These are phyloP conservation scores for Eurois occulta DNA, from an alignment of 2,888 invertebrate genomes.

Conservation along the genomic window DNA sequence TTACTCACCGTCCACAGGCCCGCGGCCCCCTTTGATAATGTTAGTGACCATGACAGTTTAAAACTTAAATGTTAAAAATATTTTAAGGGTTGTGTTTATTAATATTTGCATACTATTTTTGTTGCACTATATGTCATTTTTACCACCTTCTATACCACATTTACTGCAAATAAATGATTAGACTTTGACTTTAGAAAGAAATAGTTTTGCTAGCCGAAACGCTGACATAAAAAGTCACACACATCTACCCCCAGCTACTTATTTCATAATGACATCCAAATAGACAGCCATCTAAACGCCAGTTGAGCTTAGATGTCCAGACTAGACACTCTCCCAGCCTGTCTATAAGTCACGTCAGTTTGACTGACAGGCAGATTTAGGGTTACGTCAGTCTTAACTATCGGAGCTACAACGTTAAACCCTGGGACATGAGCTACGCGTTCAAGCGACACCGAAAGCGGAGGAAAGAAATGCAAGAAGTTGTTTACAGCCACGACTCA, in stretches of 20 bases:
- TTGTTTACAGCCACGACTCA: background rate
- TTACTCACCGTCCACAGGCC: too few relatives aligned
- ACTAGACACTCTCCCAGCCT: background rate
- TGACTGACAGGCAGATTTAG: background rate
- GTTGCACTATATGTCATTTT: too few relatives aligned
- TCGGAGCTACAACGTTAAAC: background rate
- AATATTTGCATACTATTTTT: too few relatives aligned
- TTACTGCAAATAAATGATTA: too few relatives aligned
- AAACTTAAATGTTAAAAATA: too few relatives aligned
- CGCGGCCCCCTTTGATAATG: too few relatives aligned
- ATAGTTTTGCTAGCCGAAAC: background rate
- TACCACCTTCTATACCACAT: too few relatives aligned
- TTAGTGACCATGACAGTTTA: too few relatives aligned
- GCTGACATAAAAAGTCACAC: background rate
- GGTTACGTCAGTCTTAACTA: background rate
- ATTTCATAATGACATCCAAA: background rate
- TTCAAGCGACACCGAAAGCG: background rate
- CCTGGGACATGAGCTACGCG: background rate
- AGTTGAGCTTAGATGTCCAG: background rate
- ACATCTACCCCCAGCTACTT: background rate
- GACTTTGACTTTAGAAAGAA: too few relatives aligned
- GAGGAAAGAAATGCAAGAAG: background rate
- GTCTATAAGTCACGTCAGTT: constrained; percentile 14
- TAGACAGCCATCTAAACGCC: background rate
- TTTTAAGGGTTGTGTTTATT: too few relatives aligned